Evolutionary conservation across 2,888 invertebrate genomes (phyloP).

Genomic region (Lasioglossum lativentre): DNA sequence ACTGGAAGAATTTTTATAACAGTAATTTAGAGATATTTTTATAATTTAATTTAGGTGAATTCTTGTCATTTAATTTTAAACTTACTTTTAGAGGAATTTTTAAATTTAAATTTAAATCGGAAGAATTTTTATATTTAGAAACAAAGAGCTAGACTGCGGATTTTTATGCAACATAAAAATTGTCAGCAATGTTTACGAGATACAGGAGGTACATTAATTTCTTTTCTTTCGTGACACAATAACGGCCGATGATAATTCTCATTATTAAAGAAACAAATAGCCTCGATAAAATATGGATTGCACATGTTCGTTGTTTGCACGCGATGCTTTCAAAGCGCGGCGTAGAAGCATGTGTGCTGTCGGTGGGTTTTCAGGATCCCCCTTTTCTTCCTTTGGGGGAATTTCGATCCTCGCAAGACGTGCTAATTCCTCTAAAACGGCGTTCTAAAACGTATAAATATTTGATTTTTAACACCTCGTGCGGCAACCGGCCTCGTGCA

Average conservation of each 20-base stretch:
- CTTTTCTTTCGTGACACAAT: neutral
- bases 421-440: slow-evolving; percentile 35
- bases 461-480: slow-evolving; percentile 35
- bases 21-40: no score
- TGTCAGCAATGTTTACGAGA: no score
- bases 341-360: neutral
- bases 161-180: no score
- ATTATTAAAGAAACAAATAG: neutral
- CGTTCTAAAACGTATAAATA: slow-evolving; percentile 25
- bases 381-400: neutral
- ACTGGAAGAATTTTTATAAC: no score
- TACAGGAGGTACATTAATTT: no score
- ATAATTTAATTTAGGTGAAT: no score
- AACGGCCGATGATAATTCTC: neutral
- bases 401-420: neutral
- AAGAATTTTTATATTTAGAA: no score
- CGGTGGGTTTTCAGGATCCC: neutral
- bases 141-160: no score
- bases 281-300: neutral
- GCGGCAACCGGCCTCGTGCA: neutral
- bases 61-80: no score
- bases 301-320: neutral
- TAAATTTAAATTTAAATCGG: no score
- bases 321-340: neutral
- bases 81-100: no score